Base-by-base conservation (phyloP, 2,888 invertebrate genomes). In the Cheilosia variabilis region DNA sequence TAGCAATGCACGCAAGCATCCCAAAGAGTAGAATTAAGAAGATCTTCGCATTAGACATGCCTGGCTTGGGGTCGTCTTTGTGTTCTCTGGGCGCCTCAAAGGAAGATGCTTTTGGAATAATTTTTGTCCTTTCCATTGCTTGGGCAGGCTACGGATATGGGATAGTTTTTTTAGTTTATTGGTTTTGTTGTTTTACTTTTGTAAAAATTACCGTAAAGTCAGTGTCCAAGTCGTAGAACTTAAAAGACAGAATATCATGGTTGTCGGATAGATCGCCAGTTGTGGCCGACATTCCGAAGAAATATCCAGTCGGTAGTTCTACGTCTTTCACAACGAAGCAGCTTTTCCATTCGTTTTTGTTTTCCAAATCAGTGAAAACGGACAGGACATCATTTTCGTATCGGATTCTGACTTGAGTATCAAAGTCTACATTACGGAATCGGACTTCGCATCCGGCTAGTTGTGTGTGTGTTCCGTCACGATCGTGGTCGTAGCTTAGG, bases 381-480 rank as follows among this genome's bases (percentile, higher is more conserved):
- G 96, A 97, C 19, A 99, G 93, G 1, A 96, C 95, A 91, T 99
- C 98, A 88, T 96, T 96, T 92, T 97, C 97, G 91, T 99, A 99
- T 89, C 97, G 94, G 78, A 99, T 96, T 53, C 97, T 95, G 55
- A 99, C 90, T 90, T 97, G 96, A 0, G 99, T 98, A 90, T 99
- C 98, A 89, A 97, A 95, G 81, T 97, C 96, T 45, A 93, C 93
- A 93, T 99, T 99, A 69, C 99, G 94, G 92, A 99, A 97, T 91
- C 98, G 97, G 9, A 97, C 97, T 92, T 99, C 98, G 93, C 99
- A 99, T 31, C 99, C 99, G 17, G 98, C 96, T 37, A 99, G 92
- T 92, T 99, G 98, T 0, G 99, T 99, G 92, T 98, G 98, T 0
- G 99, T 99, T 58, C 99, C 99, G 93, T 99, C 99, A 55, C 97